Evolutionary conservation across 2,888 invertebrate genomes (phyloP), one percentile per base, ranked within the genome.

Genomic region (Polia nebulosa): DNA sequence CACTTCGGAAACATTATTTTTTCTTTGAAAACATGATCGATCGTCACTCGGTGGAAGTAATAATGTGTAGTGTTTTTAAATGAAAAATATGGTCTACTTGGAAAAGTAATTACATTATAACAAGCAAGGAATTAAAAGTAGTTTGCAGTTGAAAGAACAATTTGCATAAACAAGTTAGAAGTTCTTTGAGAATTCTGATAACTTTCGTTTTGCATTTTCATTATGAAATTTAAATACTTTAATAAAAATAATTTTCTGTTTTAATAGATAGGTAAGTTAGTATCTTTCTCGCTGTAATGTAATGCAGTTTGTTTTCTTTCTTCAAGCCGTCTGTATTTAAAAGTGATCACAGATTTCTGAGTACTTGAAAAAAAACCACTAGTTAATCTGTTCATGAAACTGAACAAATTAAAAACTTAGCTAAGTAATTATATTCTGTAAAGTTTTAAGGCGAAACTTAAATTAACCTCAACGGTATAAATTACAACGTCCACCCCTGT

Each of bases 401-500:
- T 25, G 8, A 41, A 22, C 36, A 45, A 52, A 61, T 61, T 61
- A 47, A 61, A 60, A 51, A 58, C 29, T 57, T 41, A 13, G 22
- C n/a, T 36, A 41, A n/a, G n/a, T n/a, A n/a, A 41, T 60, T 47
- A 56, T 32, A n/a, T 41, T 52, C 32, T 27, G 17, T 29, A 39
- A 47, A 57, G 56, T 59, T 60, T 22, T 41, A 22, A 63, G 27
- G 25, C 13, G 3, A n/a, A 74, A 57, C 32, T 75, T 66, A 69
- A 83, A 72, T 72, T 67, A 60, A 58, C 27, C 22, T 41, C 25
- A 49, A 32, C 11, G 45, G 52, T 72, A 79, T 79, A 55, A 70
- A 68, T 82, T 64, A 58, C 44, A 45, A 20, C n/a, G 51, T 58
- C 79, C 57, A 34, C 41, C 20, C 25, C 34, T 51, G 57, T 47